Evolutionary conservation across 2,113 vertebrate genomes (phyloP).

Genomic region (Paralichthys olivaceus): DNA sequence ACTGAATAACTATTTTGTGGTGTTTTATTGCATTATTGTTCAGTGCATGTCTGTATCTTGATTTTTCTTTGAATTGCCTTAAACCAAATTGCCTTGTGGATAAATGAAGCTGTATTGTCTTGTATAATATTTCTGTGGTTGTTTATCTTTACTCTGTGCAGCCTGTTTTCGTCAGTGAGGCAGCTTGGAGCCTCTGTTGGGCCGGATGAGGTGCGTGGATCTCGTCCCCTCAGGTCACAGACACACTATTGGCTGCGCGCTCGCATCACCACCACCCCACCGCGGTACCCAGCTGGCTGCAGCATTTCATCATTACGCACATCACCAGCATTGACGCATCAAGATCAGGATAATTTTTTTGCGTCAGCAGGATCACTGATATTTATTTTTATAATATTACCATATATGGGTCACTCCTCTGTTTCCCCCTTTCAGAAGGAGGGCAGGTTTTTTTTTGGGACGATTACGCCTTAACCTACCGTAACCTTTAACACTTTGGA

Average conservation of each 20-base stretch:
- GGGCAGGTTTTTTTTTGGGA: neutral
- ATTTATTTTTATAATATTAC: slow-evolving; percentile 28
- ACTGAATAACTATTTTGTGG: no score
- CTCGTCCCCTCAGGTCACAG: slow-evolving; percentile 10
- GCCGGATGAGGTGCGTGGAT: slow-evolving; percentile 6
- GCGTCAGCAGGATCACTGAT: slow-evolving; percentile 60
- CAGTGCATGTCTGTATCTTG: no score
- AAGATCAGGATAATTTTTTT: slow-evolving; percentile 57
- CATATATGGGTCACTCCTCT: slow-evolving; percentile 58
- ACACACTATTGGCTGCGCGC: slow-evolving; percentile 17
- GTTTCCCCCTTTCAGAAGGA: neutral
- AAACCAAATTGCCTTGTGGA: neutral
- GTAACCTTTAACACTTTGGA: neutral
- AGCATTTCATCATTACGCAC: slow-evolving; percentile 72
- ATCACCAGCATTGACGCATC: slow-evolving; percentile 70
- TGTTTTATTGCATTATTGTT: no score
- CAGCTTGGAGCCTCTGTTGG: neutral
- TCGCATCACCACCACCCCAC: slow-evolving; percentile 23
- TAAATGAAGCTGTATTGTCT: neutral
- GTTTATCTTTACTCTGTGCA: neutral
- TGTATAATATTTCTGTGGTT: neutral
- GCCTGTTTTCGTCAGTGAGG: slow-evolving; percentile 17
- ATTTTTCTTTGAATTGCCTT: no score
- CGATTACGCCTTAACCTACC: neutral
- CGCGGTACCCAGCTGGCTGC: slow-evolving; percentile 43